Conservation (phyloP, 2,797 vertebrate genomes). For the Falco peregrinus region DNA sequence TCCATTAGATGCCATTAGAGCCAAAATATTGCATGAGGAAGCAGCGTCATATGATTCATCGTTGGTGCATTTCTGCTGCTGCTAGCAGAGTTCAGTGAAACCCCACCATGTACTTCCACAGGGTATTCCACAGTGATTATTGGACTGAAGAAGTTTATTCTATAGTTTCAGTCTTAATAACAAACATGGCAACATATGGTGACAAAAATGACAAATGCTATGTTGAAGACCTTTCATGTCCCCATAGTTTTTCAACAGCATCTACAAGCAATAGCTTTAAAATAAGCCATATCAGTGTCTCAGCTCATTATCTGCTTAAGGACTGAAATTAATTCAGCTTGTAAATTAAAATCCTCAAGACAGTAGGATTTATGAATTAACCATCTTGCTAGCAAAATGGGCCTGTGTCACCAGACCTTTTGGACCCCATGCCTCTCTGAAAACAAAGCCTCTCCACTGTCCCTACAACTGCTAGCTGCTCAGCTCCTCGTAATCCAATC, state of each 20-base stretch:
- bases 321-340: not conserved
- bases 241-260: not conserved
- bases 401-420: not conserved
- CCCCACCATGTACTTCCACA: not conserved
- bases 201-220: not conserved
- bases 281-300: not conserved
- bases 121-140: not conserved
- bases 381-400: not conserved
- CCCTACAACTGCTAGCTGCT: not conserved
- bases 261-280: not conserved
- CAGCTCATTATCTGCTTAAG: not conserved
- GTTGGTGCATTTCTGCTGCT: not conserved
- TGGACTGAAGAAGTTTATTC: not conserved
- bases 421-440: not conserved
- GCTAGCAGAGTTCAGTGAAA: not conserved
- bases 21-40: not conserved
- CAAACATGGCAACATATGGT: not conserved
- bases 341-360: not conserved
- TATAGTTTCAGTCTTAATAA: not conserved
- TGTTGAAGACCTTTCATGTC: not conserved
- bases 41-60: not conserved
- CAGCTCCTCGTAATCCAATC: not conserved
- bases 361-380: not conserved
- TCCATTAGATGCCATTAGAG: not conserved
- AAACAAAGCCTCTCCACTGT: not conserved